phyloP scores from a whole-genome alignment of 64 coral and sea anemone genomes.

The Platygyra sinensis region DNA sequence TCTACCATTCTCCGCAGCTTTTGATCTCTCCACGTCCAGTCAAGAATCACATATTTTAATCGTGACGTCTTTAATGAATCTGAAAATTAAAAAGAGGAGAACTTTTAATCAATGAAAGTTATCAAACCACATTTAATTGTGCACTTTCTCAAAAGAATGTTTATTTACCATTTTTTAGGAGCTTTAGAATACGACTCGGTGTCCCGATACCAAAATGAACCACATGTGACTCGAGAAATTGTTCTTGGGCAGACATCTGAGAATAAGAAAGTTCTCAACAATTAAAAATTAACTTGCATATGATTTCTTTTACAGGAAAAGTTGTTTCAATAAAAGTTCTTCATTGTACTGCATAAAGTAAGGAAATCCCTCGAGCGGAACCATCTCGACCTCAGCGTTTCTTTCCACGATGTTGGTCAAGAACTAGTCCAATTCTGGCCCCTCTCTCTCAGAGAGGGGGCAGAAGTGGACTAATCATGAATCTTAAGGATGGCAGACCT shows the following conservation, averaged over 20 bases:
- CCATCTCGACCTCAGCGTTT: too few species aligned
- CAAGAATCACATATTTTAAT: constrained; percentile 83
- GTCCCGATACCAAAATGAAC: constrained; percentile 95
- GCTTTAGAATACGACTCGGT: constrained; percentile 87
- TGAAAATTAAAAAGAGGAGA: constrained; percentile 2
- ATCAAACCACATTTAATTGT: neutral
- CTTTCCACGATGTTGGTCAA: too few species aligned
- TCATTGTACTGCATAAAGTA: too few species aligned
- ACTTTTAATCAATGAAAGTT: too few species aligned
- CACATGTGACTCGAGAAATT: constrained; percentile 83
- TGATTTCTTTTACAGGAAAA: too few species aligned
- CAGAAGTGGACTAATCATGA: too few species aligned
- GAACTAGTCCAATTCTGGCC: too few species aligned
- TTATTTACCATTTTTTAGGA: constrained; percentile 73
- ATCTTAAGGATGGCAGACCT: too few species aligned
- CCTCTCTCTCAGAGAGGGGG: too few species aligned
- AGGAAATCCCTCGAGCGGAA: too few species aligned
- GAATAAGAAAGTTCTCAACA: neutral
- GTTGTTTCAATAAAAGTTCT: too few species aligned
- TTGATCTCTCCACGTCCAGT: constrained; percentile 96
- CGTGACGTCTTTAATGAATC: constrained; percentile 70
- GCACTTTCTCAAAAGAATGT: neutral
- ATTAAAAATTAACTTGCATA: neutral
- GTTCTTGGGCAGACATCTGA: constrained; percentile 80
- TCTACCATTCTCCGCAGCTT: constrained; percentile 86